Conservation (phyloP, 2,113 vertebrate species). For the Phalacrocorax carbo region DNA sequence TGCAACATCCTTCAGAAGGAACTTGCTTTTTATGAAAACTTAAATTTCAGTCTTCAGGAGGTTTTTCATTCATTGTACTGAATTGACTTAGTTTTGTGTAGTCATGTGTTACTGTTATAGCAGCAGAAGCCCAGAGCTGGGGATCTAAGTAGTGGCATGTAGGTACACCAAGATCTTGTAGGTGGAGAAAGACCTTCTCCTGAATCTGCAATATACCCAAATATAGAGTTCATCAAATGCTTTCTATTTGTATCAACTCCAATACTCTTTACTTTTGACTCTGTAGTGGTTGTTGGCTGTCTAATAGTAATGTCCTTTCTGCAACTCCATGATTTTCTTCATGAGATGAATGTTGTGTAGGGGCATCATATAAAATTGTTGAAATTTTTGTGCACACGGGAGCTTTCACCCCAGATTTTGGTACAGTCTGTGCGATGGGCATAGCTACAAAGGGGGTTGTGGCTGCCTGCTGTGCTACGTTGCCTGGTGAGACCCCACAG, state of each 20-base stretch:
- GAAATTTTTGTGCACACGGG: neutral
- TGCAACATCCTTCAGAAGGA: neutral
- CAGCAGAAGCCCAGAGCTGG: neutral
- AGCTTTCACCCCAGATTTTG: accelerated
- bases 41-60: neutral
- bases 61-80: neutral
- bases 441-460: neutral
- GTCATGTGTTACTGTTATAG: neutral
- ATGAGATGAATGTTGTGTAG: neutral
- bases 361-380: neutral
- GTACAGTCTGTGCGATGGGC: neutral
- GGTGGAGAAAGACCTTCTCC: neutral
- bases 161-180: neutral
- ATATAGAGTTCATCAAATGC: neutral
- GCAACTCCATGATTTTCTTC: neutral
- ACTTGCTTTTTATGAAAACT: neutral
- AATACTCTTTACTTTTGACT: neutral
- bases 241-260: neutral
- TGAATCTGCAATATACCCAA: neutral
- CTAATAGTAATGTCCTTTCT: neutral
- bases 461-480: neutral
- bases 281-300: neutral
- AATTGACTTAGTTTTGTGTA: neutral
- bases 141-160: neutral
- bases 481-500: neutral